Evolutionary conservation across 2,797 vertebrate species (phyloP), one percentile per base, ranked within the genome.

Genomic region (Anabacerthia variegaticeps): DNA sequence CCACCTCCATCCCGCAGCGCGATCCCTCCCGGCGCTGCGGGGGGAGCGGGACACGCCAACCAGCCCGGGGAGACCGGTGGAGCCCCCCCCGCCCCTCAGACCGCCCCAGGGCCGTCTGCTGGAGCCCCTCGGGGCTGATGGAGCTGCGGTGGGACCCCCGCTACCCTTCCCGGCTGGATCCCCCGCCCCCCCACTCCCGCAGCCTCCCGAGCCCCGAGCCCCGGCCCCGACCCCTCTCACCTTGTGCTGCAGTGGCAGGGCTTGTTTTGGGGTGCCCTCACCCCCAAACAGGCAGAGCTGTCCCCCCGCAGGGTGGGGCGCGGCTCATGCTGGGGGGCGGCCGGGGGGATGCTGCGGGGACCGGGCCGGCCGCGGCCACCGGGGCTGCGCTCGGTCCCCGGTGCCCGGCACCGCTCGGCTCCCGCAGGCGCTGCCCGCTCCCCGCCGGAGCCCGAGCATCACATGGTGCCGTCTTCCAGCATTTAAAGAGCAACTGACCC

Each of bases 401-500:
- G 92, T 30, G 34, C 80, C 76, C 76, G 59, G 79, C 71, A 55
- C 85, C 59, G 74, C 41, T 46, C 41, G 51, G 81, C 73, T 91
- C 88, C 69, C 66, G 76, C 90, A 88, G 75, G 46, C 88, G 88
- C 88, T 49, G 85, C 81, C 86, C 27, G 71, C 58, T 90, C 79
- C 75, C 71, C 68, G 21, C 59, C 37, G 65, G 73, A 72, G 91
- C 69, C 20, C 59, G 59, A 87, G 81, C 88, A 94, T 94, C 95
- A 95, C 95, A 91, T 89, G 94, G 94, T 86, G 95, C 91, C 30
- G 66, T 74, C 88, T 62, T 52, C 41, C 81, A 27, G 27, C 51
- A 61, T 89, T 94, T 93, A 96, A 95, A 87, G 95, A 77, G 93
- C 74, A 66, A 93, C 81, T 56, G 88, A 84, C 82, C 78, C 93